Conservation (phyloP, 2,888 invertebrate species). For the Dermolepida albohirtum region DNA sequence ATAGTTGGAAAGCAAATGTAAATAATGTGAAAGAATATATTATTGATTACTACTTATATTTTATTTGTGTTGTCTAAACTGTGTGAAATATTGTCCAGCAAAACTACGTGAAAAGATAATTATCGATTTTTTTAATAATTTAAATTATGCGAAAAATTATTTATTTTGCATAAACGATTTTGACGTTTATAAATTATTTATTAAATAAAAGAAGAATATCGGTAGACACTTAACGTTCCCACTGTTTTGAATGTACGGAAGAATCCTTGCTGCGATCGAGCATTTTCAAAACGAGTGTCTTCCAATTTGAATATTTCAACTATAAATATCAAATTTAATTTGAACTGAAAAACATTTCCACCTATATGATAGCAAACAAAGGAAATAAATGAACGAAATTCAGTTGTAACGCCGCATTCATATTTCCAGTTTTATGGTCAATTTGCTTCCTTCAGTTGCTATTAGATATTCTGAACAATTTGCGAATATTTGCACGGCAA, state of each 20-base stretch:
- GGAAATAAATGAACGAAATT: slow-evolving; percentile 47
- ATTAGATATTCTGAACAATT: slow-evolving; percentile 46
- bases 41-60: too few relatives aligned
- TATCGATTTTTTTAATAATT: too few relatives aligned
- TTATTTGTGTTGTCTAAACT: too few relatives aligned
- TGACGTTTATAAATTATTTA: too few relatives aligned
- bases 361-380: slow-evolving; percentile 48
- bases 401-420: slow-evolving; percentile 40
- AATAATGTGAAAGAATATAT: too few relatives aligned
- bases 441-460: slow-evolving; percentile 49
- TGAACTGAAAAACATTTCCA: slow-evolving; percentile 47
- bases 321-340: slow-evolving; percentile 49
- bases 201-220: too few relatives aligned
- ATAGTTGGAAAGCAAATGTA: too few relatives aligned
- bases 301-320: slow-evolving; percentile 29
- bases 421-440: slow-evolving; percentile 48
- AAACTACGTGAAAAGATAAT: too few relatives aligned
- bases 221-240: too few relatives aligned
- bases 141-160: too few relatives aligned
- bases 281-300: neutral
- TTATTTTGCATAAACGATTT: too few relatives aligned
- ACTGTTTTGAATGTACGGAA: neutral
- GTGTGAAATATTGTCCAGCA: too few relatives aligned
- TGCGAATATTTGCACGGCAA: slow-evolving; percentile 8
- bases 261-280: slow-evolving; percentile 6